Base-by-base conservation (phyloP, 2,888 invertebrate genomes). In the Cataglyphis rosenhaueri region DNA sequence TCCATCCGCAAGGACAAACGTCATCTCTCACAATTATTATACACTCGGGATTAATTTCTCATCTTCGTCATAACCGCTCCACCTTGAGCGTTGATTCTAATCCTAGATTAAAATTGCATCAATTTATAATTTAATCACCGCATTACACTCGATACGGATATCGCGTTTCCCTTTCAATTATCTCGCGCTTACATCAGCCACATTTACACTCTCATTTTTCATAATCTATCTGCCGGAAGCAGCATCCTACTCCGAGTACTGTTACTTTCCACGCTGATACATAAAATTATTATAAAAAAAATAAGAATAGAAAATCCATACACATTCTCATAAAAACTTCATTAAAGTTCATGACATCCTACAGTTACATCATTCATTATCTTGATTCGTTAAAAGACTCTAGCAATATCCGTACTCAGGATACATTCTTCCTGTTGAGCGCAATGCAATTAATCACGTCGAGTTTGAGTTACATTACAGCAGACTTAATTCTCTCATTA, bases 1-100 rank as follows among this genome's bases (percentile, higher is more conserved):
- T 81, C 48, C 78, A 85, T 55, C 74, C 41, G 52, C 84, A 86
- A 88, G 88, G 86, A 78, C 84, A 81, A 62, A 76, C 38, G 61
- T 44, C 65, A 52, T 9, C 52, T 52, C 48, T 41, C 55, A 59
- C 25, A 18, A 29, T 78, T 35, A 66, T 75, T 8, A 21, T 10
- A 10, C 59, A 35, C 25, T 29, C 38, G 55, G 35, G 52, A 76
- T 82, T 44, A 57, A 52, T 66, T 35, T 65, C 79, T 57, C 25
- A 64, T 81, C 64, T 65, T 52, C 61, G 61, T 81, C 74, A 38
- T 21, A 44, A 81, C 25, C 12, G 35, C 65, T 25, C 35, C 57
- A 65, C 52, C 44, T 79, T 75, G 75, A 62, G 38, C 2, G 44
- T 32, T 10, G 41, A 21, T 41, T 32, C 44, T 18, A 21, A 38